Conservation (phyloP, 2,113 vertebrate genomes). For the Prochilodus magdalenae region DNA sequence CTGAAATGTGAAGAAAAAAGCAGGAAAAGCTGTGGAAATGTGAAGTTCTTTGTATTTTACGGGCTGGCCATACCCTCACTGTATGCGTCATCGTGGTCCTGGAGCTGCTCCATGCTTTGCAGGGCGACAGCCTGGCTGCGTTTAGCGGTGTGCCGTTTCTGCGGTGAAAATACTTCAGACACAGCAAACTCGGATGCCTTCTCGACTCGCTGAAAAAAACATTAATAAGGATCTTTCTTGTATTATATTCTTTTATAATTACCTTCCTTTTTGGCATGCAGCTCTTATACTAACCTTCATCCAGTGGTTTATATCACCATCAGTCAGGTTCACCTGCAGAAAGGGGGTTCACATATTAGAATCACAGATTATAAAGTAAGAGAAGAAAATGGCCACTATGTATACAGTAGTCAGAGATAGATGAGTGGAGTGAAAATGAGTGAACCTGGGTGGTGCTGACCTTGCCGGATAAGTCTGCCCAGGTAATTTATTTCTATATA, state of each 20-base stretch:
- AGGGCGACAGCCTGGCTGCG: conserved; percentile 63
- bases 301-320: conserved; percentile 73
- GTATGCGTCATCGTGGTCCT: conserved; percentile 80
- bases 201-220: conserved; percentile 77
- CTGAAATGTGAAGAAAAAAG: too few relatives aligned
- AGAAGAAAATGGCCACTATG: background rate
- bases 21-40: background rate
- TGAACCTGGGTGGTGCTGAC: background rate
- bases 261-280: background rate
- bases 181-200: conserved; percentile 80
- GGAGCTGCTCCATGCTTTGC: conserved; percentile 75
- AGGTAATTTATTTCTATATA: background rate
- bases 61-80: conserved; percentile 80
- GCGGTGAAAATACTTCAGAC: conserved; percentile 77
- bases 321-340: conserved; percentile 66
- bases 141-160: conserved; percentile 58
- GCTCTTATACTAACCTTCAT: conserved; percentile 72
- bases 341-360: conserved; percentile 18
- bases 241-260: background rate
- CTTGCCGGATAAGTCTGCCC: background rate
- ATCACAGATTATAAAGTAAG: background rate
- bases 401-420: background rate
- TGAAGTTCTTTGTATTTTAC: background rate
- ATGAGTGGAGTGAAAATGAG: background rate
- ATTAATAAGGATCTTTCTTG: background rate